Evolutionary conservation across 1,140 invertebrate species (phyloP).

Genomic region (Prorops nasuta): DNA sequence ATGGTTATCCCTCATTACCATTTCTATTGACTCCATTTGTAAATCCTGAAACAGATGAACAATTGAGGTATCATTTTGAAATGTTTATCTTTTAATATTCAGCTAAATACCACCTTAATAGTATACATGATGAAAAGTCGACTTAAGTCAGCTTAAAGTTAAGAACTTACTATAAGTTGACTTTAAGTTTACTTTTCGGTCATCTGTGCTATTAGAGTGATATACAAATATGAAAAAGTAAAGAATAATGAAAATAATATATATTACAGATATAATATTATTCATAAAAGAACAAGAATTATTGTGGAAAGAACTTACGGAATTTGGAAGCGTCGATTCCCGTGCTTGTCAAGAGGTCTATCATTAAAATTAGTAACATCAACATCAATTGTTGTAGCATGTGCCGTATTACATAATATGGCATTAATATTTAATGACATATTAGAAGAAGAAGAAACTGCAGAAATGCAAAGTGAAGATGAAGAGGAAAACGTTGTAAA

Average conservation of each 20-base stretch:
- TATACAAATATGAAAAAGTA: too few relatives aligned
- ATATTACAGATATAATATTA: conserved; percentile 34
- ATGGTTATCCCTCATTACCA: conserved; percentile 17
- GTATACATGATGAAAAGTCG: too few relatives aligned
- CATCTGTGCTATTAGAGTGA: too few relatives aligned
- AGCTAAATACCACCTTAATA: too few relatives aligned
- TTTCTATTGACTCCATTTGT: conserved; percentile 18
- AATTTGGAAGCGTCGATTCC: conserved; percentile 42
- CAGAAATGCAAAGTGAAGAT: conserved; percentile 1
- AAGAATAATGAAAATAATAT: too few relatives aligned
- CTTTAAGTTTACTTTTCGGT: too few relatives aligned
- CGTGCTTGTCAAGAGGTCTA: conserved; percentile 24
- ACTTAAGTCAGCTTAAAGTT: too few relatives aligned
- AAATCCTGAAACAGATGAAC: conserved; percentile 13
- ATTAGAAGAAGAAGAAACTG: conserved; percentile 13
- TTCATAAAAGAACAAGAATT: conserved; percentile 41
- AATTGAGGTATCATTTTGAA: too few relatives aligned
- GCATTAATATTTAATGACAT: conserved; percentile 13
- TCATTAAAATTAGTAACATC: conserved; percentile 12
- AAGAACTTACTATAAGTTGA: too few relatives aligned
- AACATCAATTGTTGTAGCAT: conserved; percentile 23
- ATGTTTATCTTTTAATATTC: too few relatives aligned
- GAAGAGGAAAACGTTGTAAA: conserved; percentile 7
- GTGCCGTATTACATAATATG: conserved; percentile 29
- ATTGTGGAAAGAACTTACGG: conserved; percentile 42